Evolutionary conservation across 2,797 vertebrate genomes (phyloP).

Genomic region (Myotis pilosus): DNA sequence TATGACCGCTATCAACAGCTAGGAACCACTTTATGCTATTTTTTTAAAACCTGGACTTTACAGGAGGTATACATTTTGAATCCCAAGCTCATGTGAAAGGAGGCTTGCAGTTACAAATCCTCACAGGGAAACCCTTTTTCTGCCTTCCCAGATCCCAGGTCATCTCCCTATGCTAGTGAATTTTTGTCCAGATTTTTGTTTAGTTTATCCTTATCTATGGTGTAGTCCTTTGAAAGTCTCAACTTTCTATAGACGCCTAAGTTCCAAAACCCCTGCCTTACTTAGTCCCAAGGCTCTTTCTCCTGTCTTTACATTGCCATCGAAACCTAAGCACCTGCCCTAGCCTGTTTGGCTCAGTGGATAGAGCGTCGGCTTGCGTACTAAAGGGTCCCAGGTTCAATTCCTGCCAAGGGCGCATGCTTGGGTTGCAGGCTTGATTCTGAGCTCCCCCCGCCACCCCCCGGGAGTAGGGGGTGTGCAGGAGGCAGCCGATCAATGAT

Average conservation of each 20-base stretch:
- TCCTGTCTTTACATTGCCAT: neutral
- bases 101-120: neutral
- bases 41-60: neutral
- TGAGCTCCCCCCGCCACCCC: too few species aligned
- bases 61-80: neutral
- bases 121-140: neutral
- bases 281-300: neutral
- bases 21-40: neutral
- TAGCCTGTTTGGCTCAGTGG: neutral
- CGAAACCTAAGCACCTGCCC: neutral
- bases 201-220: neutral
- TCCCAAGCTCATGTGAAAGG: neutral
- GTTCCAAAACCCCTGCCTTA: neutral
- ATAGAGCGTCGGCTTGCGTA: neutral
- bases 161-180: neutral
- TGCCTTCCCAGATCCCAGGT: neutral
- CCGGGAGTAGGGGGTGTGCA: too few species aligned
- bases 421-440: neutral
- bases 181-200: neutral
- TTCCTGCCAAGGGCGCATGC: neutral
- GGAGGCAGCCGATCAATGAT: neutral
- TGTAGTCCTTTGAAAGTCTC: neutral
- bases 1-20: neutral
- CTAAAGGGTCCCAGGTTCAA: neutral
- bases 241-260: neutral